Evolutionary conservation across 2,113 vertebrate species (phyloP), one percentile per base, ranked within the genome.

Genomic region (Atrichornis clamosus): DNA sequence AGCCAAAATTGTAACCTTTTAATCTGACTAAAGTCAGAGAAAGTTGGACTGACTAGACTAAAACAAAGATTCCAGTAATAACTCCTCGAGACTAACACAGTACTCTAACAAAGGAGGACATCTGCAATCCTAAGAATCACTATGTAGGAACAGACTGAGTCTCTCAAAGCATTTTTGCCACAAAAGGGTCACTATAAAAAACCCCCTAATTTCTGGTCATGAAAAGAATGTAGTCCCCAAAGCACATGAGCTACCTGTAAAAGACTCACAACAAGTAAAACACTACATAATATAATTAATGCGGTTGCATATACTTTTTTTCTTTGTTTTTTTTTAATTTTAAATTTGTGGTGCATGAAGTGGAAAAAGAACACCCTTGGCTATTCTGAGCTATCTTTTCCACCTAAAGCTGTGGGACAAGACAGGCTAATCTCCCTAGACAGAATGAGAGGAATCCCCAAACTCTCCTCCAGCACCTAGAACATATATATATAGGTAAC

Each of bases 21-120:
- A 53, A 39, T 70, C 12, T 82, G 33, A 72, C 39, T 9, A 1
- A 91, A 87, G 14, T 72, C 62, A 85, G 62, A 76, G n/a, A 87
- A 79, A 90, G 30, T 15, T 85, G 63, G 19, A 67, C 17, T 79
- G 82, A 52, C 30, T 35, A 88, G 49, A 76, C 23, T 52, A 30
- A 79, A 95, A 53, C n/a, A 75, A 87, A 67, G 74, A 87, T 52
- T 91, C 19, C 42, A 73, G 44, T 82, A 90, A 37, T 65, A 69
- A 87, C 20, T 86, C 49, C 46, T 84, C 3, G 6, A 70, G 47
- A 68, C 10, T 58, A 92, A 67, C 35, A 50, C 20, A 55, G 65
- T 46, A 44, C 13, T 42, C 20, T 69, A 44, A 58, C 15, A 44
- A 58, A 92, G 39, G 35, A 83, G 13, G 50, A 49, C 39, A 80